Conservation (phyloP, 2,888 invertebrate genomes). For the Sisyra terminalis region DNA sequence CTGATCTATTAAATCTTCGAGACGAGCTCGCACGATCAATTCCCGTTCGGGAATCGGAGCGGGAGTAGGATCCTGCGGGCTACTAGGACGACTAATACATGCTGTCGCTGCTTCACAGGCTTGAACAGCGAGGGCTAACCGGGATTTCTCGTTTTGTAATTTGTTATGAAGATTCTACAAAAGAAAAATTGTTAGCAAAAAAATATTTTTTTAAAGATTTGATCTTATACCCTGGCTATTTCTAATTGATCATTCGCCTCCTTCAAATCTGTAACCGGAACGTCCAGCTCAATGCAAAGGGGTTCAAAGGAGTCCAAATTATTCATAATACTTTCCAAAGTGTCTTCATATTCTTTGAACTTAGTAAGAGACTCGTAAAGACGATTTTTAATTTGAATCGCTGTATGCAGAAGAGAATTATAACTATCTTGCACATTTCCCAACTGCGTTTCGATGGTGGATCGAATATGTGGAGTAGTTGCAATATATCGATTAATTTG, state of each 20-base stretch:
- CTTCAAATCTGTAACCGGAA: slow-evolving; percentile 55
- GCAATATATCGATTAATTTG: slow-evolving; percentile 67
- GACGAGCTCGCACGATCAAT: slow-evolving; percentile 62
- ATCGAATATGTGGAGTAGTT: slow-evolving; percentile 53
- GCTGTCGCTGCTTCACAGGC: slow-evolving; percentile 88
- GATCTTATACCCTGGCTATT: slow-evolving; percentile 44
- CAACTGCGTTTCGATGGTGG: slow-evolving; percentile 69
- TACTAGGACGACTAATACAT: slow-evolving; percentile 77
- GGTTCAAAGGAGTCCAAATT: slow-evolving; percentile 70
- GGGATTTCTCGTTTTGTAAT: slow-evolving; percentile 73
- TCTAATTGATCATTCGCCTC: slow-evolving; percentile 57
- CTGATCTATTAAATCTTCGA: slow-evolving; percentile 88
- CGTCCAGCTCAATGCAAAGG: slow-evolving; percentile 53
- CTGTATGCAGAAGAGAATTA: slow-evolving; percentile 73
- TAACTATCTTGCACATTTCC: slow-evolving; percentile 89
- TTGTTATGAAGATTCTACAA: slow-evolving; percentile 57
- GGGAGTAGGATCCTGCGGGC: slow-evolving; percentile 72
- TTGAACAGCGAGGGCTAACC: slow-evolving; percentile 73
- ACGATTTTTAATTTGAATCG: slow-evolving; percentile 77
- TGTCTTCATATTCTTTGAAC: slow-evolving; percentile 87
- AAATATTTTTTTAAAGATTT: background rate
- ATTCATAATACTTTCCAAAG: slow-evolving; percentile 65
- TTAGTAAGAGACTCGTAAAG: slow-evolving; percentile 76
- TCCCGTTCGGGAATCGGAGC: slow-evolving; percentile 75
- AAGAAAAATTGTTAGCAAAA: slow-evolving; percentile 8